Percentiles rank a stretch among this genome's conserved stretches.
phyloP scores from a whole-genome alignment of 2,113 vertebrate species.

The Oceanites oceanicus region DNA sequence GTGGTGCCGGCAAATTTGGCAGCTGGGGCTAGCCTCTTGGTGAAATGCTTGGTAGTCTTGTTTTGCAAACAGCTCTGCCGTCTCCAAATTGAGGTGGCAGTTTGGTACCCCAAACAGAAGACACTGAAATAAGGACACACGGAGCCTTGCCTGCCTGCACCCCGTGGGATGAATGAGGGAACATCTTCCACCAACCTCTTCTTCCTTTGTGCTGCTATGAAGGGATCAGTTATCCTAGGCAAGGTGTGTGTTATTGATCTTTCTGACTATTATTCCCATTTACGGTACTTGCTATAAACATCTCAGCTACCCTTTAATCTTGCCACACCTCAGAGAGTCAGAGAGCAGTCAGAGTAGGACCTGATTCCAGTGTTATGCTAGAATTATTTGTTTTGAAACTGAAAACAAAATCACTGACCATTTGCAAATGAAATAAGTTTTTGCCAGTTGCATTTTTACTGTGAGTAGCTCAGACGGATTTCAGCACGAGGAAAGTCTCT shows the following conservation, averaged over 20 bases:
- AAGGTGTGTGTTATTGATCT: not conserved
- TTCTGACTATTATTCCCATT: not conserved
- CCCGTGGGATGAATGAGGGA: not conserved
- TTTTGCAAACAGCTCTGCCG: not conserved
- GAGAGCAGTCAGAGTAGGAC: not conserved
- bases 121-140: not conserved
- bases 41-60: fast-evolving
- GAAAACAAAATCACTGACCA: not conserved
- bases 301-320: constrained; percentile 7
- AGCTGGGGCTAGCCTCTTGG: not conserved
- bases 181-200: not conserved
- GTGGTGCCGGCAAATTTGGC: not conserved
- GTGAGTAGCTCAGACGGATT: not conserved
- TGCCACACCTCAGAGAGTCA: not conserved
- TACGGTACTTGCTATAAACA: not conserved
- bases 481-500: not conserved
- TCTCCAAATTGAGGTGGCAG: not conserved
- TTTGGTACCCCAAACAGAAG: not conserved
- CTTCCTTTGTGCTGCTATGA: not conserved
- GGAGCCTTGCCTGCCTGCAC: not conserved
- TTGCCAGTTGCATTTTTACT: not conserved
- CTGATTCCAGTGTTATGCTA: not conserved
- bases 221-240: not conserved
- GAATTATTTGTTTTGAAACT: constrained; percentile 8
- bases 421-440: not conserved